phyloP scores from a whole-genome alignment of 30 jellyfish, hydroid and myxozoan genomes.

The Chrysaora quinquecirrha region DNA sequence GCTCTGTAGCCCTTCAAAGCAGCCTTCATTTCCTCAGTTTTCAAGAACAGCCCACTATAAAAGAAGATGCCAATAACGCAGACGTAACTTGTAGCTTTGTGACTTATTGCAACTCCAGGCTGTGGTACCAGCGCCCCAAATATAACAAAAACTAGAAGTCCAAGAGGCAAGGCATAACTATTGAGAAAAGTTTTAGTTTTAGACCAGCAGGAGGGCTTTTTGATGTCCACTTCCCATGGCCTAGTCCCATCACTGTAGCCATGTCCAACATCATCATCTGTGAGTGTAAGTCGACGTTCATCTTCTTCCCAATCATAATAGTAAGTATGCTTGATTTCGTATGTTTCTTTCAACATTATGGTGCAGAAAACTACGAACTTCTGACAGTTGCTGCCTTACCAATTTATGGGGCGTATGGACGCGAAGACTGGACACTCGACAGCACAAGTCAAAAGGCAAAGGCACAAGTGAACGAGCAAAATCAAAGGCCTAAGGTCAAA shows the following conservation, averaged over 20 bases:
- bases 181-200: slow-evolving; percentile 31
- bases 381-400: too few relatives aligned
- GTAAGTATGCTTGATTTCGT: slow-evolving; percentile 53
- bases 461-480: too few relatives aligned
- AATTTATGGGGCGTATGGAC: too few relatives aligned
- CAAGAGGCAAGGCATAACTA: slow-evolving; percentile 80
- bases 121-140: slow-evolving; percentile 91
- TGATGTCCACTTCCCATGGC: slow-evolving; percentile 21
- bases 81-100: slow-evolving; percentile 73
- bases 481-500: too few relatives aligned
- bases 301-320: slow-evolving; percentile 55
- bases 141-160: slow-evolving; percentile 67
- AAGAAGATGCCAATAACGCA: slow-evolving; percentile 85
- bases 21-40: slow-evolving; percentile 85
- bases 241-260: slow-evolving; percentile 24
- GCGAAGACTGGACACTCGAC: too few relatives aligned
- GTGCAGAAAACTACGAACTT: background rate
- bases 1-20: slow-evolving; percentile 91
- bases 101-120: slow-evolving; percentile 82
- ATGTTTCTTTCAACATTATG: slow-evolving; percentile 21
- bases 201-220: slow-evolving; percentile 52
- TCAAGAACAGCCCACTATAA: slow-evolving; percentile 85
- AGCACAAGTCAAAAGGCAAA: too few relatives aligned
- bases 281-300: slow-evolving; percentile 56
- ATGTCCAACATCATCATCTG: slow-evolving; percentile 71